Percentiles rank a stretch among this genome's conserved stretches.
Evolutionary conservation across 2,113 vertebrate genomes (phyloP).

Genomic region (Lonchura striata): DNA sequence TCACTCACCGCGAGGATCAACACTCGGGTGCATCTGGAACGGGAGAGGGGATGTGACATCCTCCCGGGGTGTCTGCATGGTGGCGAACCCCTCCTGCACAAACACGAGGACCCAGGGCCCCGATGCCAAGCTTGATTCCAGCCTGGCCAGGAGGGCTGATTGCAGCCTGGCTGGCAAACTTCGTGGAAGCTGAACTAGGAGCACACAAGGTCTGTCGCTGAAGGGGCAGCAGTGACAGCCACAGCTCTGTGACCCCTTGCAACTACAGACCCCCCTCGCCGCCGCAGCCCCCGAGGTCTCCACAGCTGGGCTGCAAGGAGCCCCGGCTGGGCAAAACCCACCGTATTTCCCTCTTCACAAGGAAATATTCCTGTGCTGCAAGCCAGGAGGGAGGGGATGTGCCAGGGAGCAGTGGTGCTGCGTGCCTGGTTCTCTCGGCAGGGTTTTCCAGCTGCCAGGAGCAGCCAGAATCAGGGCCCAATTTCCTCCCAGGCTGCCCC

Average conservation of each 20-base stretch:
- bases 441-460: background rate
- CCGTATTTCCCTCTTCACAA: background rate
- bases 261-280: accelerated
- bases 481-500: background rate
- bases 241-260: background rate
- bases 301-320: accelerated
- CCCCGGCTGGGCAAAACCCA: background rate
- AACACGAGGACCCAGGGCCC: background rate
- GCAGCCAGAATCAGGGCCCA: background rate
- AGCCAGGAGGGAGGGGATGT: background rate
- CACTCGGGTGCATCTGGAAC: accelerated
- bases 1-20: accelerated
- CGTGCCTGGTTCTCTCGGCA: accelerated
- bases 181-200: background rate
- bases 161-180: background rate
- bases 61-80: accelerated
- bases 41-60: background rate
- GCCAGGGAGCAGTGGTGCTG: background rate
- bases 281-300: background rate
- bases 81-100: background rate
- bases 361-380: background rate
- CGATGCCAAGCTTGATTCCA: background rate
- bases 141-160: background rate
- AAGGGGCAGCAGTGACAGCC: background rate
- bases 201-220: accelerated